Evolutionary conservation across 1,140 invertebrate species (phyloP), one percentile per base, ranked within the genome.

Genomic region (Drosophila punjabiensis): DNA sequence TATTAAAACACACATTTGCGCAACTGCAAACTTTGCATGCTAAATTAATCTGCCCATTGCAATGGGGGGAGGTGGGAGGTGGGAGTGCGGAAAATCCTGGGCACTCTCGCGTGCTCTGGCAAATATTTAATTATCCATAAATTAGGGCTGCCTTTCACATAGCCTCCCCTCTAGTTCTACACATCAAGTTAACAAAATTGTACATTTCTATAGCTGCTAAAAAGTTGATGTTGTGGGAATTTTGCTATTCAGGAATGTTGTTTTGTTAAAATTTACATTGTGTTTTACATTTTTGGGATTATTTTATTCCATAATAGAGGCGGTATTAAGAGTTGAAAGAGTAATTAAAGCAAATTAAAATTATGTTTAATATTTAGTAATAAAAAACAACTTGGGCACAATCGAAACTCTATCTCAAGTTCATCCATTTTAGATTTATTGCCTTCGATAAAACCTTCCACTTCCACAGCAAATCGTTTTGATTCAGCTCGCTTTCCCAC

Each of bases 101-200:
- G 56, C 41, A 48, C 64, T 47, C 41, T 35, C 53, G 45, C 48
- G 53, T 76, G 60, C 24, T 32, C 30, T 64, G 43, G 48, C 33
- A 88, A 84, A 89, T 84, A 81, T 89, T 62, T 79, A 89, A 89
- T 84, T 89, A 84, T 67, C 55, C 63, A 68, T 73, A 69, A 78
- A 81, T 83, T 71, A 71, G 70, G 65, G 59, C 67, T 75, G 41
- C 68, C 39, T 41, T 74, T 77, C 37, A 78, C 67, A 78, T 63
- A 24, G 10, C 43, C 13, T 9, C 11, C 10, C 11, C 39, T 10
- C 9, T 14, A 8, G 7, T 37, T 28, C 3, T n/a, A 3, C 28
- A n/a, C 30, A 18, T 52, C 28, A 18, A 33, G n/a, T 18, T 53
- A 53, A 33, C 50, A 53, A 53, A 5, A 9, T 35, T 33, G 3